A percentile compares a stretch with the other conserved stretches of the same genome.
Evolutionary conservation across 2,888 invertebrate genomes (phyloP).

Genomic region (Dicycla oo): DNA sequence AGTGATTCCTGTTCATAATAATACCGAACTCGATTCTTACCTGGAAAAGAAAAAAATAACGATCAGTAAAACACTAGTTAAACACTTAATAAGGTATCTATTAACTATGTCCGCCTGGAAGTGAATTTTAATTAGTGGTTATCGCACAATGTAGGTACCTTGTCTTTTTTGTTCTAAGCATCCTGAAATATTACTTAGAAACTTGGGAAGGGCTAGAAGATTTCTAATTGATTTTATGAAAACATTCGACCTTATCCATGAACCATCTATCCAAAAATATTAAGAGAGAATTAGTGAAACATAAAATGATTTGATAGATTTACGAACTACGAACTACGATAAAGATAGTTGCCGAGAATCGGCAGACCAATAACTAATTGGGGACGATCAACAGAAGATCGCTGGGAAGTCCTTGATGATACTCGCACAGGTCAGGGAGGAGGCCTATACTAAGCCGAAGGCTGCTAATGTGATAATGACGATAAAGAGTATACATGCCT

Average conservation of each 20-base stretch:
- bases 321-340: not conserved
- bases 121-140: conserved; percentile 32
- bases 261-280: too few species aligned
- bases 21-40: conserved; percentile 57
- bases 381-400: too few species aligned
- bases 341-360: too few species aligned
- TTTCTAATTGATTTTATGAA: conserved; percentile 10
- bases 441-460: too few species aligned
- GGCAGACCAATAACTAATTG: too few species aligned
- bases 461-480: too few species aligned
- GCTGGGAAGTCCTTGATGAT: too few species aligned
- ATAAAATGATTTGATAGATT: not conserved
- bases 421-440: too few species aligned
- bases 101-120: conserved; percentile 44
- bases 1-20: conserved; percentile 25
- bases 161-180: conserved; percentile 35
- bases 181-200: conserved; percentile 22
- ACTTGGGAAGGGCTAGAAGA: conserved; percentile 11
- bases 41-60: conserved; percentile 66
- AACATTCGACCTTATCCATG: not conserved
- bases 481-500: not conserved
- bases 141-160: conserved; percentile 13
- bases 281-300: not conserved
- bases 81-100: conserved; percentile 27
- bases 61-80: conserved; percentile 27